Evolutionary conservation across 2,888 invertebrate genomes (phyloP).

Genomic region (Deilephila elpenor): DNA sequence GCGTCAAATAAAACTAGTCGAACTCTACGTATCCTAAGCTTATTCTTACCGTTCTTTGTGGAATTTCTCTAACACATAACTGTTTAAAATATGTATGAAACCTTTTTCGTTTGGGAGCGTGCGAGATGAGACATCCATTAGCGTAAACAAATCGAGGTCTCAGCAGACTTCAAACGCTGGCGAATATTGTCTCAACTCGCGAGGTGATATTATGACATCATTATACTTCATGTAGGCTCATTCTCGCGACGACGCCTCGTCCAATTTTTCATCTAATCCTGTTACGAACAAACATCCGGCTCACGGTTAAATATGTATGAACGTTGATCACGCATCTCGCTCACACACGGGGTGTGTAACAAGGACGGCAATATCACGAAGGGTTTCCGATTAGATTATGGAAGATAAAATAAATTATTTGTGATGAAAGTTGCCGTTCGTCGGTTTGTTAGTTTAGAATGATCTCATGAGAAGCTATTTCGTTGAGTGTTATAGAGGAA

Average conservation of each 20-base stretch:
- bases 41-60: not conserved
- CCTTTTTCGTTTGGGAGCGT: too few relatives aligned
- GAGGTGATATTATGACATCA: not conserved
- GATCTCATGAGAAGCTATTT: not conserved
- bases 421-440: not conserved
- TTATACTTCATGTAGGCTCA: not conserved
- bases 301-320: conserved; percentile 18
- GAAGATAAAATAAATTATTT: conserved; percentile 10
- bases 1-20: not conserved
- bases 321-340: not conserved
- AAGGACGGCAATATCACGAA: not conserved
- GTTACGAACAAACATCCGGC: conserved; percentile 6
- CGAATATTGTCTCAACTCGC: not conserved
- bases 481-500: not conserved
- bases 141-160: too few relatives aligned
- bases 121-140: too few relatives aligned
- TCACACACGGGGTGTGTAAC: not conserved
- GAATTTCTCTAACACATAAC: not conserved
- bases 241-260: not conserved
- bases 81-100: too few relatives aligned
- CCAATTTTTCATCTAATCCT: conserved; percentile 16
- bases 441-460: not conserved
- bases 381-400: conserved; percentile 6
- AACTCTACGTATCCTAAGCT: too few relatives aligned
- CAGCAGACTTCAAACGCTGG: not conserved